Conservation (phyloP, 2,888 invertebrate species). For the Hirtodrosophila trivittata region DNA sequence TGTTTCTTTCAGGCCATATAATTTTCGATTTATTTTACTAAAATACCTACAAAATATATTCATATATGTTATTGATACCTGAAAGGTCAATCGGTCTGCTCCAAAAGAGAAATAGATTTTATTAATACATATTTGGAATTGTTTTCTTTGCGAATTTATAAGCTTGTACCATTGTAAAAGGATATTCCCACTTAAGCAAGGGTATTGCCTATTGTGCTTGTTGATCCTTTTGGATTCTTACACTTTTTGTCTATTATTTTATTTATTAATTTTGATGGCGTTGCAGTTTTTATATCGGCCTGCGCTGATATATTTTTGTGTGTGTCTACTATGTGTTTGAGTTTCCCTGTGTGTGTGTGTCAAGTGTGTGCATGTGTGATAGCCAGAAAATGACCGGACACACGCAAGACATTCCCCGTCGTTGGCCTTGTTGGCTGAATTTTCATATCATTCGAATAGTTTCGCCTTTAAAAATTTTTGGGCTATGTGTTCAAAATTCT, state of each 20-base stretch:
- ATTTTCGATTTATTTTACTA: no score
- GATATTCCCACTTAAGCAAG: background rate
- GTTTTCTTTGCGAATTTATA: no score
- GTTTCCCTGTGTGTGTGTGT: slow-evolving; percentile 8
- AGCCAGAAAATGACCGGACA: slow-evolving; percentile 18
- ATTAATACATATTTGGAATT: no score
- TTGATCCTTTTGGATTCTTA: slow-evolving; percentile 3
- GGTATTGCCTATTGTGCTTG: background rate
- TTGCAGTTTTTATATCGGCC: slow-evolving; percentile 25
- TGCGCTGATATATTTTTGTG: slow-evolving; percentile 1
- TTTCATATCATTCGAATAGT: slow-evolving; percentile 31
- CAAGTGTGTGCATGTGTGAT: background rate
- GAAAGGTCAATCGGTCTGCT: no score
- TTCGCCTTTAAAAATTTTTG: slow-evolving; percentile 30
- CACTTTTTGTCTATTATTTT: slow-evolving; percentile 13
- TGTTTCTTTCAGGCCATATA: no score
- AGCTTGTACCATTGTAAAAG: no score
- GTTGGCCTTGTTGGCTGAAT: slow-evolving; percentile 27
- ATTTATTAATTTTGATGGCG: slow-evolving; percentile 38
- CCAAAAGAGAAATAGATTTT: no score
- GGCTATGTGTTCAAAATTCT: slow-evolving; percentile 1
- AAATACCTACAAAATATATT: no score
- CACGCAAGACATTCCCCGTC: slow-evolving; percentile 25
- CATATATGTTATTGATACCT: no score
- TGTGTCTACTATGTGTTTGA: slow-evolving; percentile 4